Conservation (phyloP, 2,797 vertebrate species). For the Phataginus tricuspis region DNA sequence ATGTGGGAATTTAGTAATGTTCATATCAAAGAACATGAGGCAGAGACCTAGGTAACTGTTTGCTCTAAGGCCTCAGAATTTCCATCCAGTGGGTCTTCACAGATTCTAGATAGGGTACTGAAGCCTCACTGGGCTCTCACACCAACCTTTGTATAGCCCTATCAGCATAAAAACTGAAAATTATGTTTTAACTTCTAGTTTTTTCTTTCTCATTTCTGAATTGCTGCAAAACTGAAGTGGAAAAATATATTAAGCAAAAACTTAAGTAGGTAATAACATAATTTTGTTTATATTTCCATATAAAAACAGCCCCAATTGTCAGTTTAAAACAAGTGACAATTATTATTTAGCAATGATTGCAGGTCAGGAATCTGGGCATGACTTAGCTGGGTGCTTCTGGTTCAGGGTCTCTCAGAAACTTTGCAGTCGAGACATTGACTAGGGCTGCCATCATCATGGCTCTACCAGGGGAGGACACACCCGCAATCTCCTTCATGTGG, state of each 20-base stretch:
- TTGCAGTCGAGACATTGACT: not conserved
- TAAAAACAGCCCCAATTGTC: not conserved
- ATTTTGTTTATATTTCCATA: not conserved
- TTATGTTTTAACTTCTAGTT: not conserved
- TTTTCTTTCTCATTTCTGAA: not conserved
- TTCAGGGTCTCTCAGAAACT: not conserved
- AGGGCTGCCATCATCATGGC: not conserved
- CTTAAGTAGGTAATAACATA: not conserved
- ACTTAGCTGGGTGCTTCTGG: not conserved
- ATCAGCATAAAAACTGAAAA: not conserved
- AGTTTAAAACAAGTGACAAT: not conserved
- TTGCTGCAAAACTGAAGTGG: not conserved
- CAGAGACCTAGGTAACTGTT: not conserved
- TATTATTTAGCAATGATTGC: not conserved
- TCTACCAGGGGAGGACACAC: not conserved
- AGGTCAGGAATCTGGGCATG: not conserved
- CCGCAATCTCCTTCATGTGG: not conserved
- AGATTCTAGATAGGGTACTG: not conserved
- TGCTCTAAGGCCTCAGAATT: not conserved
- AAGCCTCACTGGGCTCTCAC: not conserved
- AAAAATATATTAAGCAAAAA: not conserved
- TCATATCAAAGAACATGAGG: not conserved
- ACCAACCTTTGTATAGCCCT: not conserved
- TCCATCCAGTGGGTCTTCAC: not conserved
- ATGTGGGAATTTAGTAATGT: not conserved